phyloP scores from a whole-genome alignment of 2,888 invertebrate genomes.

The Petrolisthes manimaculis region DNA sequence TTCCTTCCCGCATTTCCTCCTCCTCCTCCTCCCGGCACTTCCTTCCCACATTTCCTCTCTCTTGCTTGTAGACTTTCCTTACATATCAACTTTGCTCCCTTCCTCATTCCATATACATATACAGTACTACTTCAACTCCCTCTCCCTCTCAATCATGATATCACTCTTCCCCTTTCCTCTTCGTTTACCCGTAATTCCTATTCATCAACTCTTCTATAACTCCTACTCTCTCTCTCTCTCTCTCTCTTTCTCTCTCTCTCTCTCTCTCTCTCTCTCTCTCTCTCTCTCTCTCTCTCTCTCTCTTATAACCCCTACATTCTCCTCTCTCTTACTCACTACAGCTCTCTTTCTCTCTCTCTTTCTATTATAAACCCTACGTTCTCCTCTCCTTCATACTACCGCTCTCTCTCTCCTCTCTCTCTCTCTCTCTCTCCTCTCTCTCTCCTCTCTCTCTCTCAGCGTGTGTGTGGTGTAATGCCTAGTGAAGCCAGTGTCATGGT shows the following conservation, averaged over 20 bases:
- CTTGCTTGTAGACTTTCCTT: too few species aligned
- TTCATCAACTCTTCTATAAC: too few species aligned
- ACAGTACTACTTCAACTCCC: too few species aligned
- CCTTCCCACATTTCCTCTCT: neutral
- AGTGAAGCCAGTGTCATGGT: too few species aligned
- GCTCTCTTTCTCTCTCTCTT: neutral
- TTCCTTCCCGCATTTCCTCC: neutral
- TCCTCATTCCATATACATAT: too few species aligned
- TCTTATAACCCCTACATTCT: too few species aligned
- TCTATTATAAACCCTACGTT: neutral
- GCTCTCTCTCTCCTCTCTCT: neutral
- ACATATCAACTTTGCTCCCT: neutral
- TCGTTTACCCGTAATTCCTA: too few species aligned
- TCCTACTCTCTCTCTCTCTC: too few species aligned
- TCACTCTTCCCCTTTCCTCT: too few species aligned
- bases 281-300: neutral
- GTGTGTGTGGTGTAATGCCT: too few species aligned
- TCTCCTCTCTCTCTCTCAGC: neutral
- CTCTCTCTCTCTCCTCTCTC: neutral
- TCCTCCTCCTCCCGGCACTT: neutral
- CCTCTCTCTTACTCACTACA: neutral
- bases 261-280: neutral
- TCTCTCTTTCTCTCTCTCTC: neutral
- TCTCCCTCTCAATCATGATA: too few species aligned
- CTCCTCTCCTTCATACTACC: neutral